phyloP scores from a whole-genome alignment of 2,888 invertebrate genomes.

The Ennomos erosarius region DNA sequence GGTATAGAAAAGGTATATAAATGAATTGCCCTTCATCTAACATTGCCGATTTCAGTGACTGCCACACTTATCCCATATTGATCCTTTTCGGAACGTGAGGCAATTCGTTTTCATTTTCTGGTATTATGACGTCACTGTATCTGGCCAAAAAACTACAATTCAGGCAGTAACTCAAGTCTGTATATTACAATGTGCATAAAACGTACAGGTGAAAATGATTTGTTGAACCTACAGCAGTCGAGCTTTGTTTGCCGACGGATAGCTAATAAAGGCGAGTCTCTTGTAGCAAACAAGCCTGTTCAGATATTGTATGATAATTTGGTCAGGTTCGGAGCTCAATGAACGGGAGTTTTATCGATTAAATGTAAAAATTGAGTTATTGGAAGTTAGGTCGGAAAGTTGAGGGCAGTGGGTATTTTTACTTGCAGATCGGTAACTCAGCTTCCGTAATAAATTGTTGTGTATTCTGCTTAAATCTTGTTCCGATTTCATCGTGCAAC shows the following conservation, averaged over 20 bases:
- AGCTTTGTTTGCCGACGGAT: conserved; percentile 33
- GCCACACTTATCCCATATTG: conserved; percentile 38
- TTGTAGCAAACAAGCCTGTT: conserved; percentile 33
- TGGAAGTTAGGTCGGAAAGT: conserved; percentile 22
- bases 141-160: conserved; percentile 9
- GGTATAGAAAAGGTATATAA: conserved; percentile 19
- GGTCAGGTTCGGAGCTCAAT: conserved; percentile 17
- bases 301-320: conserved; percentile 34
- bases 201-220: conserved; percentile 45
- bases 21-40: conserved; percentile 26
- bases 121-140: conserved; percentile 31
- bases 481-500: not conserved
- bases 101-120: conserved; percentile 39
- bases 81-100: conserved; percentile 34
- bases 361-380: conserved; percentile 29
- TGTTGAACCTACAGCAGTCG: conserved; percentile 43
- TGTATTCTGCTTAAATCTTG: too few relatives aligned
- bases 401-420: conserved; percentile 1
- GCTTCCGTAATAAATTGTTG: not conserved
- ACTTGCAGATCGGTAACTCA: not conserved
- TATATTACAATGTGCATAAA: conserved; percentile 26
- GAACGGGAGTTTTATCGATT: conserved; percentile 26
- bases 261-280: conserved; percentile 45
- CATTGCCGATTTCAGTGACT: conserved; percentile 35
- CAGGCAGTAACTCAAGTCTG: conserved; percentile 11